Evolutionary conservation across 2,888 invertebrate species (phyloP).

Genomic region (Euproctis similis): DNA sequence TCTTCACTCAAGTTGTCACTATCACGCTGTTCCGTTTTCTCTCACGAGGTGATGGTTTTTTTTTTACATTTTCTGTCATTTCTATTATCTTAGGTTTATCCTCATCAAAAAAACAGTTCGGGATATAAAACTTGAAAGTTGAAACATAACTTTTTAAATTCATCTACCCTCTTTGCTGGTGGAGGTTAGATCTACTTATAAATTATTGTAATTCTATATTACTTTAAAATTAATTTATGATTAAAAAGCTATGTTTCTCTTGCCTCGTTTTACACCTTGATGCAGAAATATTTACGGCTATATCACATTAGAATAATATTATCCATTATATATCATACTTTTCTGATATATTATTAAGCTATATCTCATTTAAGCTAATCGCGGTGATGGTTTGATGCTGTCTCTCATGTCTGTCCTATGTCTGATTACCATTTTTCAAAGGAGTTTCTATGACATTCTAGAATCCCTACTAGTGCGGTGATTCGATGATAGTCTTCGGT

Average conservation of each 20-base stretch:
- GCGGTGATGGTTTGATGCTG: constrained; percentile 74
- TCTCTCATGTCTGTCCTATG: constrained; percentile 37
- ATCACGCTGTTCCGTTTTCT: constrained; percentile 32
- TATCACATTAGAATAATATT: constrained; percentile 6
- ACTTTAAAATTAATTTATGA: neutral
- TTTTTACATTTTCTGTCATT: constrained; percentile 14
- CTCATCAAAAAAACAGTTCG: neutral
- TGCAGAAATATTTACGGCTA: constrained; percentile 11
- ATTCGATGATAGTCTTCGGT: constrained; percentile 3
- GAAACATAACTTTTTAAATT: no score
- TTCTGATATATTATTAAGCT: neutral
- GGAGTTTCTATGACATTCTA: constrained; percentile 13
- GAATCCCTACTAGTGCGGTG: constrained; percentile 17
- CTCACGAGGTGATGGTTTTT: constrained; percentile 50
- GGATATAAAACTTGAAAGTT: neutral
- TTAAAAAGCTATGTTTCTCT: no score
- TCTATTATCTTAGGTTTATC: neutral
- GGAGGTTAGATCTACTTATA: no score
- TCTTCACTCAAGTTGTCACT: no score
- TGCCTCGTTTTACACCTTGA: constrained; percentile 16
- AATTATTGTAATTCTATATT: neutral
- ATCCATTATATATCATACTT: no score
- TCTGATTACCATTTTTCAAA: constrained; percentile 27
- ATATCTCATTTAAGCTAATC: constrained; percentile 41
- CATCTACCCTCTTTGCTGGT: no score